phyloP scores from a whole-genome alignment of 2,797 vertebrate genomes.

The Loriculus beryllinus region DNA sequence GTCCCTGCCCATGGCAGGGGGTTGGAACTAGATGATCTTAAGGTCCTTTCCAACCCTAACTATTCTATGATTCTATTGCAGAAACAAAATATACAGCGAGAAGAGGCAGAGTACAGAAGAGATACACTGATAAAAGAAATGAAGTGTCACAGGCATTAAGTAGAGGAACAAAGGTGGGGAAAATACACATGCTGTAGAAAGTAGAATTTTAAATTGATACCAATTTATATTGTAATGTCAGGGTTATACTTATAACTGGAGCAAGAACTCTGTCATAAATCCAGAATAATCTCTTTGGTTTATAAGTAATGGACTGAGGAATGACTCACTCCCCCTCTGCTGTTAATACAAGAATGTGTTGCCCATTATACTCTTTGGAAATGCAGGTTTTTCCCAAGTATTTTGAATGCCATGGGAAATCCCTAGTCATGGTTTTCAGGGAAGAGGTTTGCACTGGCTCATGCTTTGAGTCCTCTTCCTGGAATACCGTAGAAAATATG shows the following conservation, averaged over 20 bases:
- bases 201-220: background rate
- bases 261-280: background rate
- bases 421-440: background rate
- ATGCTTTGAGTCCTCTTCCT: background rate
- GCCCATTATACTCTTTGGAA: background rate
- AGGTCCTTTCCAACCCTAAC: too few relatives aligned
- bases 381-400: background rate
- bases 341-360: background rate
- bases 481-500: background rate
- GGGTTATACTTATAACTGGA: background rate
- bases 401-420: background rate
- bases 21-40: too few relatives aligned
- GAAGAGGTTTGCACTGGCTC: background rate
- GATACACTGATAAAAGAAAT: background rate
- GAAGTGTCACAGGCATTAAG: background rate
- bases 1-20: too few relatives aligned
- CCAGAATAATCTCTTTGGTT: background rate
- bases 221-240: background rate
- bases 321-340: background rate
- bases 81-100: background rate
- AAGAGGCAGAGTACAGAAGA: background rate
- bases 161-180: background rate
- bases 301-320: background rate
- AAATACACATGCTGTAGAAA: background rate
- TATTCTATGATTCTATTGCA: background rate